Percentiles rank a stretch among this genome's conserved stretches.
Evolutionary conservation across 2,797 vertebrate genomes (phyloP).

Genomic region (Alcedo atthis): DNA sequence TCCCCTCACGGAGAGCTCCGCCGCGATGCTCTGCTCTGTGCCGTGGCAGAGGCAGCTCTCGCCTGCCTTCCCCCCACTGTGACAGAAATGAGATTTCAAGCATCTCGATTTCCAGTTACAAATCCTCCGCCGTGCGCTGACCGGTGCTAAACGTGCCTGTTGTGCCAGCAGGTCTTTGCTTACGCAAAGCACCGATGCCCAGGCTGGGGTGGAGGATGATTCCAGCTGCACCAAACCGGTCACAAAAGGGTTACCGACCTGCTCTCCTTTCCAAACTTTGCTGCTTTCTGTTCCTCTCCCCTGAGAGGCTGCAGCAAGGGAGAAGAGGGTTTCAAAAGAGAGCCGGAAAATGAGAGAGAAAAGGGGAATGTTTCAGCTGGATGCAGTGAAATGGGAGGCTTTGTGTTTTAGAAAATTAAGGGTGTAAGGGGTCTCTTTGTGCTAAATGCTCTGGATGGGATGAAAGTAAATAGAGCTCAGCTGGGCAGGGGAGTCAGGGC

Average conservation of each 20-base stretch:
- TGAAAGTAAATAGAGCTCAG: conserved; percentile 73
- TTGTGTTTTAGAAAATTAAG: conserved; percentile 68
- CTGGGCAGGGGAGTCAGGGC: conserved; percentile 64
- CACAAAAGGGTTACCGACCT: not conserved
- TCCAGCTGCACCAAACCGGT: not conserved
- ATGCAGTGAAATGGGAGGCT: conserved; percentile 50
- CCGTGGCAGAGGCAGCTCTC: not conserved
- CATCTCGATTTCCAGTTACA: conserved; percentile 16
- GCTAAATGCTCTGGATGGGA: conserved; percentile 61
- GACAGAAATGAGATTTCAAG: conserved; percentile 30
- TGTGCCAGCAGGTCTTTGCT: not conserved
- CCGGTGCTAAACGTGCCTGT: not conserved
- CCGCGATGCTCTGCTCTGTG: not conserved
- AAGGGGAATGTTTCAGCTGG: conserved; percentile 32
- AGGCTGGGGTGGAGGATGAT: not conserved
- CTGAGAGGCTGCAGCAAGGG: not conserved
- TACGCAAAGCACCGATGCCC: not conserved
- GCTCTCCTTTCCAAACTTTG: conserved; percentile 35
- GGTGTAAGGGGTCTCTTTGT: conserved; percentile 49
- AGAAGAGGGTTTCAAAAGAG: conserved; percentile 41
- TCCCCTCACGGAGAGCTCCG: not conserved
- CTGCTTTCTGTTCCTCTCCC: not conserved
- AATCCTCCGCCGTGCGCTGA: not conserved
- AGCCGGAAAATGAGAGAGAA: conserved; percentile 6
- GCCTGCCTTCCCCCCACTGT: not conserved